A percentile compares a stretch with the other conserved stretches of the same genome.
phyloP scores from a whole-genome alignment of 2,797 vertebrate species.

The Scomberomorus guttatus region DNA sequence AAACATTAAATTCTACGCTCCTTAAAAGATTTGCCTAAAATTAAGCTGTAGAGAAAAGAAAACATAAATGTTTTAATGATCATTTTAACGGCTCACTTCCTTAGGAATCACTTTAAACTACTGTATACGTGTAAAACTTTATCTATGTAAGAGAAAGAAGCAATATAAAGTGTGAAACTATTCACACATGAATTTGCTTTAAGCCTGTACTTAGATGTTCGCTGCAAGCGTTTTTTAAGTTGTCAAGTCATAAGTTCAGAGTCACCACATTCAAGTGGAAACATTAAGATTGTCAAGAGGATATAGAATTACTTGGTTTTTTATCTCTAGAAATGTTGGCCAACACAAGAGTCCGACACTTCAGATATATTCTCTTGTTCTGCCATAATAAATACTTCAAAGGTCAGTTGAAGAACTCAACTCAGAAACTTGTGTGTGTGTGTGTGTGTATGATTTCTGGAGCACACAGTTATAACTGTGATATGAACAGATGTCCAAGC shows the following conservation, averaged over 20 bases:
- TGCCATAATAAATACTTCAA: not conserved
- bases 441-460: not conserved
- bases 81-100: conserved; percentile 11
- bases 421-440: not conserved
- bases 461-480: not conserved
- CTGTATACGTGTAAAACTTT: not conserved
- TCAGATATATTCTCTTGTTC: not conserved
- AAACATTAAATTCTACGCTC: conserved; percentile 33
- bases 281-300: conserved; percentile 1
- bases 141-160: not conserved
- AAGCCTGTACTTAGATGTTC: not conserved
- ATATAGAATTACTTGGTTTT: conserved; percentile 1
- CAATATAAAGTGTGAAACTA: not conserved
- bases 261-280: conserved; percentile 11
- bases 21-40: conserved; percentile 31
- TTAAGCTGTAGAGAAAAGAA: conserved; percentile 22
- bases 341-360: not conserved
- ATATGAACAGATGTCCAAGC: not conserved
- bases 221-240: not conserved
- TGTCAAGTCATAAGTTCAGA: not conserved
- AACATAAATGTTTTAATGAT: conserved; percentile 17
- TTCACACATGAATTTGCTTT: conserved; percentile 5
- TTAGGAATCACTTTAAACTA: conserved; percentile 6
- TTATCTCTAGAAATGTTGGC: conserved; percentile 12
- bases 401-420: conserved; percentile 16